Base-by-base conservation (phyloP, 2,888 invertebrate genomes). In the Lycophotia porphyrea region DNA sequence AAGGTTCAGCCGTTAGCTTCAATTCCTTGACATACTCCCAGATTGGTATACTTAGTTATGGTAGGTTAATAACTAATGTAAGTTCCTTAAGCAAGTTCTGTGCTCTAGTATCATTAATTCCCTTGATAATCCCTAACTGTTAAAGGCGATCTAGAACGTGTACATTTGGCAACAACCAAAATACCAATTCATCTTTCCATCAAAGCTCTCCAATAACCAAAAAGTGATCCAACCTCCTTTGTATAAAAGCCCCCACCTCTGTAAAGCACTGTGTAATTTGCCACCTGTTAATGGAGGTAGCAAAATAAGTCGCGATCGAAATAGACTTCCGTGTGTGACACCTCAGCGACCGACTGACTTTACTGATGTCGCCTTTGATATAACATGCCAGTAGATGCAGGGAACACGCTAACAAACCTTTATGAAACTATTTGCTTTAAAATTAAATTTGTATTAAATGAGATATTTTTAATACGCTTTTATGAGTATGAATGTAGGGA, bases 251-350 rank as follows among this genome's bases (percentile, higher is more conserved):
- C 1, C 31, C 18, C n/a, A 8, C 31, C 55, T 39, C 21, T 5
- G 61, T 31, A 52, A 24, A 73, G 70, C 91, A 91, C 90, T 90
- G 90, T 91, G 90, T 91, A 86, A 81, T 89, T 85, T 89, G 90
- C 91, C 90, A 92, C 93, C 92, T 92, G 92, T 84, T 86, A 87
- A 88, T 88, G 88, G 86, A 78, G 86, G 80, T 84, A 81, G 89
- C 89, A 89, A 90, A 91, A 89, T 90, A 89, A 91, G 89, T 86
- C 88, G 86, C 84, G 92, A 91, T 93, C 88, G 84, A 94, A 94
- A 95, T 95, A 95, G 93, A 93, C 93, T 93, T 95, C 95, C 95
- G 93, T 91, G 81, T 94, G 89, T 88, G 84, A 87, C 90, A 90
- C 90, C 92, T 90, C 74, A 68, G 39, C 78, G 65, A 65, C 64